phyloP scores from a whole-genome alignment of 2,113 vertebrate genomes.

The Eulacestoma nigropectus region DNA sequence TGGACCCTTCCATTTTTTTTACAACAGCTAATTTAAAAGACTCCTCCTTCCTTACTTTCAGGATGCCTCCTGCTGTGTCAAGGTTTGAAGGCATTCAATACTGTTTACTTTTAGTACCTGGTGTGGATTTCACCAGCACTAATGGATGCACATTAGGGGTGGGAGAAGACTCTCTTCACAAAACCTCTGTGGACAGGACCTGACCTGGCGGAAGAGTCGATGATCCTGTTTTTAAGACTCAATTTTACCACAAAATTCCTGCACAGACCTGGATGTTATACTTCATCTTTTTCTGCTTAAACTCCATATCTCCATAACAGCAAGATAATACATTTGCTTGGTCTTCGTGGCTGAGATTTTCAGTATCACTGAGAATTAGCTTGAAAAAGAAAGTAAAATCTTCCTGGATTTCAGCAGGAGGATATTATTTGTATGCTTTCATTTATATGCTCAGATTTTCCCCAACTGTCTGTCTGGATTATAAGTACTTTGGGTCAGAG shows the following conservation, averaged over 20 bases:
- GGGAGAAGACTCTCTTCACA: background rate
- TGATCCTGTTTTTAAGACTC: background rate
- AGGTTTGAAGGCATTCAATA: constrained; percentile 20
- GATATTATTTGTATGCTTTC: constrained; percentile 29
- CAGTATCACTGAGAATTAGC: constrained; percentile 21
- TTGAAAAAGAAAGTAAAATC: constrained; percentile 13
- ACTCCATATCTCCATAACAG: background rate
- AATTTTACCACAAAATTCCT: background rate
- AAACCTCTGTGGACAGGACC: background rate
- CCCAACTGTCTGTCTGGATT: background rate
- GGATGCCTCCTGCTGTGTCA: background rate
- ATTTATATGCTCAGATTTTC: constrained; percentile 18
- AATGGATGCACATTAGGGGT: background rate
- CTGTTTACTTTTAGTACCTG: constrained; percentile 30
- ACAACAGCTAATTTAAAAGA: constrained; percentile 49
- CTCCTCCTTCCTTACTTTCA: constrained; percentile 29
- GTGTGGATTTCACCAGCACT: constrained; percentile 37
- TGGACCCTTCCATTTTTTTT: constrained; percentile 50
- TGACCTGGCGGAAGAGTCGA: background rate
- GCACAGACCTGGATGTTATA: background rate
- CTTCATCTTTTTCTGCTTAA: background rate
- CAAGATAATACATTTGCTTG: background rate
- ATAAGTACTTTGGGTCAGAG: background rate
- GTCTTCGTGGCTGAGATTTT: constrained; percentile 29
- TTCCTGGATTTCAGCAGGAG: constrained; percentile 8